Evolutionary conservation across 2,113 vertebrate species (phyloP), one percentile per base, ranked within the genome.

Genomic region (Alaudala cheleensis): DNA sequence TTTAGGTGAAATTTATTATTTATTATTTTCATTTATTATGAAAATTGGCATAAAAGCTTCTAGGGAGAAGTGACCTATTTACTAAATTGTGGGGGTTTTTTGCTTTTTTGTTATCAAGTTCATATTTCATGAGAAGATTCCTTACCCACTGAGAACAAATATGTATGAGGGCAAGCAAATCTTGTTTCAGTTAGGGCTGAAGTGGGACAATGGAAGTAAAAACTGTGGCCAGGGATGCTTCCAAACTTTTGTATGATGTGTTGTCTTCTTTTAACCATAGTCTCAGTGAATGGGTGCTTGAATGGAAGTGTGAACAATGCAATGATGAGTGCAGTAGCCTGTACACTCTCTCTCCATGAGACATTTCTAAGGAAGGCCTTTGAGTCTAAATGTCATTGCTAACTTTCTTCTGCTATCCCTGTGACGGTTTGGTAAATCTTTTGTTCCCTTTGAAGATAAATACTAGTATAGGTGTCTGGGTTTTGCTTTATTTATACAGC

Each of bases 401-500:
- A 66, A 72, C 78, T 90, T 60, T 29, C 56, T 81, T 53, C 70
- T 74, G 4, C 87, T 88, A 14, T 53, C 50, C 1, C 0, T 79
- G n/a, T 79, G 71, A 72, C 81, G 69, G 15, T 54, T 73, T 56
- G 21, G 34, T 70, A 88, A 74, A 89, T 61, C 78, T 90, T 96
- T 93, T 90, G 70, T 79, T 95, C 80, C 45, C 28, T 91, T 91
- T 79, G 61, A 89, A 91, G 88, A 83, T 65, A 90, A 94, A 90
- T 73, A 40, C 39, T 89, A 47, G 42, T 76, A 58, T 72, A 82
- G 1, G 5, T 82, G 51, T 72, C 70, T 69, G 72, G 9, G 29
- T 14, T 74, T 92, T 53, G n/a, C 33, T 74, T 90, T 88, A 34
- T 74, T 95, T 95, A 83, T 86, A 74, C 92, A 86, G 67, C 26